phyloP scores from a whole-genome alignment of 53 echinoderm and acorn worm genomes.

The Paelopatides confundens region DNA sequence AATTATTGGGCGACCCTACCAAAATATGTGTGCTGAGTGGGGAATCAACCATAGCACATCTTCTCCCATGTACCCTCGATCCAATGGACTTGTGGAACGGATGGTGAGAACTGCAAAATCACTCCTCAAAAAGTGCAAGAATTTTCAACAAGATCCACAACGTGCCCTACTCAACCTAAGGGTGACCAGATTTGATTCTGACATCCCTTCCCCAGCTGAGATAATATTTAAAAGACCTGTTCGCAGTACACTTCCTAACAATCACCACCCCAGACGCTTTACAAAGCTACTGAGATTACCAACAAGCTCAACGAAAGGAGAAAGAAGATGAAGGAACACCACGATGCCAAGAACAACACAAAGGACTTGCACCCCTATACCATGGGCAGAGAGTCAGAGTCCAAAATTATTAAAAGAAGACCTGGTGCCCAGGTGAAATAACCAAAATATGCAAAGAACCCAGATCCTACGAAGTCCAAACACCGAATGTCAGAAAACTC shows the following conservation, averaged over 20 bases:
- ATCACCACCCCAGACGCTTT: conserved; percentile 49
- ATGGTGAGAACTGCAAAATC: no score
- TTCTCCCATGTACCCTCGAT: no score
- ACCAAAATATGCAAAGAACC: no score
- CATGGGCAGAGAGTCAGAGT: conserved; percentile 67
- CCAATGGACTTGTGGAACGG: no score
- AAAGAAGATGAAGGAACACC: conserved; percentile 12
- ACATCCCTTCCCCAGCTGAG: conserved; percentile 77
- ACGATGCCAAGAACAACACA: conserved; percentile 21
- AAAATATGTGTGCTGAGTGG: conserved; percentile 67
- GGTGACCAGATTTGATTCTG: conserved; percentile 65
- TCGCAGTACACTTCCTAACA: conserved; percentile 57
- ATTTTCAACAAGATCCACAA: conserved; percentile 58
- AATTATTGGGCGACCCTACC: conserved; percentile 58
- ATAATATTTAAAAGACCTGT: conserved; percentile 63
- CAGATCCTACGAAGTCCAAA: no score
- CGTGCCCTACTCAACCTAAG: conserved; percentile 51
- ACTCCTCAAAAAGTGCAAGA: conserved; percentile 69
- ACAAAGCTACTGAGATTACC: no score
- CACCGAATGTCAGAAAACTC: no score
- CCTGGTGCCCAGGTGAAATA: conserved; percentile 67
- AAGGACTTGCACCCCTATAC: conserved; percentile 47
- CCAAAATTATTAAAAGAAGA: conserved; percentile 51
- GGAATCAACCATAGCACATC: conserved; percentile 60
- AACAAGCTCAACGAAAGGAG: conserved; percentile 14